phyloP scores from a whole-genome alignment of 2,888 invertebrate genomes.

The Hypolimnas misippus region DNA sequence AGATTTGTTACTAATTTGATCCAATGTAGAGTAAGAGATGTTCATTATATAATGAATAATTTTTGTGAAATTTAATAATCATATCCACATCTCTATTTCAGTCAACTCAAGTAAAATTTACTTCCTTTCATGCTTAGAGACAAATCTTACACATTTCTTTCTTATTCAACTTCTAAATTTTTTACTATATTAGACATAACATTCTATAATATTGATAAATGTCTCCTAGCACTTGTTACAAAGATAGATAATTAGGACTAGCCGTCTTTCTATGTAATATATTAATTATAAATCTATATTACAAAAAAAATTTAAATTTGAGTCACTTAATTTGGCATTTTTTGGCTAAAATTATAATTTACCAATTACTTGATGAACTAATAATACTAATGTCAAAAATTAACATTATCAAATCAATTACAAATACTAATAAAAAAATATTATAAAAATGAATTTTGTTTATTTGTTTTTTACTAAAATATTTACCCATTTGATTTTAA shows the following conservation, averaged over 20 bases:
- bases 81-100: too few relatives aligned
- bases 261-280: constrained; percentile 29
- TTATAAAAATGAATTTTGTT: not conserved
- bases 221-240: constrained; percentile 14
- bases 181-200: not conserved
- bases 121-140: too few relatives aligned
- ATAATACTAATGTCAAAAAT: constrained; percentile 7
- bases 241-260: constrained; percentile 35
- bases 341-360: constrained; percentile 74
- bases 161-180: not conserved
- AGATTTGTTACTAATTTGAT: not conserved
- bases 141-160: not conserved
- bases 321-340: constrained; percentile 76
- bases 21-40: not conserved
- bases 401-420: not conserved
- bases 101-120: too few relatives aligned
- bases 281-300: constrained; percentile 43
- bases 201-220: constrained; percentile 13
- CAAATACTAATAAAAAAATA: not conserved
- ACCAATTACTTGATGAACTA: constrained; percentile 42
- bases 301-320: constrained; percentile 46
- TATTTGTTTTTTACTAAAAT: too few relatives aligned
- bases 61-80: too few relatives aligned
- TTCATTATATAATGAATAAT: not conserved
- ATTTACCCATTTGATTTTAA: not conserved